Percentiles rank a stretch among this genome's conserved stretches.
phyloP scores from a whole-genome alignment of 92 coral and sea anemone species.

The Blastomussa wellsi region DNA sequence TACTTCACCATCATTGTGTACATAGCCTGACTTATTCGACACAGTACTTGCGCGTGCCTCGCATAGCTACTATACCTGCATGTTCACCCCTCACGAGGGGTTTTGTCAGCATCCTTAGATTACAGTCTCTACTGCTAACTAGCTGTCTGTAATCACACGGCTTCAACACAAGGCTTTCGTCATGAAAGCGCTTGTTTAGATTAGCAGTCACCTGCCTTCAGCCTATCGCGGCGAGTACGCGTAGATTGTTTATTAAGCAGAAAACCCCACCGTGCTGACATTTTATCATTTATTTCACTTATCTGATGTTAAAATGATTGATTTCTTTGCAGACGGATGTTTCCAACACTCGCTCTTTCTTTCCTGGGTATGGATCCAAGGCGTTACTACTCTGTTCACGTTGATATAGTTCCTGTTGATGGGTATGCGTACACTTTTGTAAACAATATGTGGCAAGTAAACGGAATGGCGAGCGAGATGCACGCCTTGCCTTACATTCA shows the following conservation, averaged over 20 bases:
- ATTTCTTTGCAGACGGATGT: conserved; percentile 75
- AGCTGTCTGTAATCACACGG: neutral
- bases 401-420: conserved; percentile 79
- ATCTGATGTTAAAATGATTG: conserved; percentile 18
- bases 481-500: conserved; percentile 73
- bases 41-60: neutral
- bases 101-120: neutral
- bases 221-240: conserved; percentile 21
- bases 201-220: conserved; percentile 13
- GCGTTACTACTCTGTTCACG: conserved; percentile 69
- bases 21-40: neutral
- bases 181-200: conserved; percentile 14
- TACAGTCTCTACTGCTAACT: neutral
- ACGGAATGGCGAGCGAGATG: conserved; percentile 80
- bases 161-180: conserved; percentile 15
- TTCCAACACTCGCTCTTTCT: conserved; percentile 81
- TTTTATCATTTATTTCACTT: conserved; percentile 16
- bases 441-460: conserved; percentile 84
- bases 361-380: conserved; percentile 80
- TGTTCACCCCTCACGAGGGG: conserved; percentile 20
- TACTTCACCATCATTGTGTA: neutral
- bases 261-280: conserved; percentile 21
- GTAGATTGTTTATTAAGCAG: conserved; percentile 19
- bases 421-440: conserved; percentile 83
- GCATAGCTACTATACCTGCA: neutral